Base-by-base conservation (phyloP, 2,888 invertebrate genomes). In the Epistrophella euchroma region DNA sequence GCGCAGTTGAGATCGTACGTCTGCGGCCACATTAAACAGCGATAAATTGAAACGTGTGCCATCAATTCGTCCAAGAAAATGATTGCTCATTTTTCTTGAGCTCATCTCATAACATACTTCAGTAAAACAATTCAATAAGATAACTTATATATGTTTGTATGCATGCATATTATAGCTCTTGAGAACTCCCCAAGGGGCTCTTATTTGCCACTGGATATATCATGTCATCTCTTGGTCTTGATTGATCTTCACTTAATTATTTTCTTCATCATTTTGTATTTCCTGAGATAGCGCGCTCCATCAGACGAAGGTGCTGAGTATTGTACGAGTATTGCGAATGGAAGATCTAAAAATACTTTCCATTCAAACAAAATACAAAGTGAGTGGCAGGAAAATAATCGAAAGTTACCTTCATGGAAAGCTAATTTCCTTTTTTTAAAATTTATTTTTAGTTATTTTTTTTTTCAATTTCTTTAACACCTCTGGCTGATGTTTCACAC, bases 321-420 rank as follows among this genome's bases (percentile, higher is more conserved):
- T 43, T 60, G 52, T 68, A 32, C 6, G 0, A 1, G 32, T 32
- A 68, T 78, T 40, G 52, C 43, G 64, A 70, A 74, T 70, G 62
- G 55, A 62, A 56, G 3, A 25, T 73, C 72, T 85, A 73, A 75
- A 85, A 76, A 81, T 81, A 85, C 55, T 76, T 81, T 81, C 47
- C 60, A 56, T 68, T 37, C 52, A 40, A 45, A 50, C 1, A 22
- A 22, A 10, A 25, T 58, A 58, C 64, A 45, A 25, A 15, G 43
- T 75, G 56, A 50, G 78, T 70, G 79, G 56, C 83, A 58, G 35
- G 43, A 81, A 74, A 70, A 76, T 76, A 80, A 85, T 76, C 85
- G 85, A 85, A 85, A 85, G 84, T 85, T 76, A 76, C 85, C 76
- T 76, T 80, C 66, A 75, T 72, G 66, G 81, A 85, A 85, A 85